A percentile compares a stretch with the other conserved stretches of the same genome.
phyloP scores from a whole-genome alignment of 2,113 vertebrate genomes.

The Gobius niger region DNA sequence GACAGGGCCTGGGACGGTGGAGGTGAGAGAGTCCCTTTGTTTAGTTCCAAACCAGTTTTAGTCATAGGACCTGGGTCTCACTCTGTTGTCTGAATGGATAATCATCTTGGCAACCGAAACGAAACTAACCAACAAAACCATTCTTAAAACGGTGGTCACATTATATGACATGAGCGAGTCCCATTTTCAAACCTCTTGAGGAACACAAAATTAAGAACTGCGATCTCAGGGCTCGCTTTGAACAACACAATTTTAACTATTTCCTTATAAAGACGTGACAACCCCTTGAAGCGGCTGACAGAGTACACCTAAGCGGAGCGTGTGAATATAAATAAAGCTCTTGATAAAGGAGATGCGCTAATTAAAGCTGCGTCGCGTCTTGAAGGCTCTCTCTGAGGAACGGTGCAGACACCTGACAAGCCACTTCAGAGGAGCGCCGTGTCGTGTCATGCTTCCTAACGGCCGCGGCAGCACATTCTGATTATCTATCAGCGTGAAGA shows the following conservation, averaged over 20 bases:
- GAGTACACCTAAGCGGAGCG: conserved; percentile 12
- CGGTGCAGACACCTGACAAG: conserved; percentile 43
- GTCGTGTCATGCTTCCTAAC: conserved; percentile 45
- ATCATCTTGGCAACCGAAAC: too few species aligned
- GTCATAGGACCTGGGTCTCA: too few species aligned
- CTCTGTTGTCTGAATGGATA: too few species aligned
- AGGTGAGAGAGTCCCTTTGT: too few species aligned
- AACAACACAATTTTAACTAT: neutral
- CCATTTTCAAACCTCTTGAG: neutral
- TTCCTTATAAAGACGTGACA: neutral
- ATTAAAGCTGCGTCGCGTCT: conserved; percentile 50
- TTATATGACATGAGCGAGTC: neutral
- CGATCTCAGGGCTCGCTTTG: neutral
- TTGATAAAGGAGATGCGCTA: conserved; percentile 40
- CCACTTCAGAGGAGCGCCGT: conserved; percentile 44
- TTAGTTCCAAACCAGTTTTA: too few species aligned
- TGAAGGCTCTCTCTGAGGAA: conserved; percentile 33
- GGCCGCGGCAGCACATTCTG: conserved; percentile 39
- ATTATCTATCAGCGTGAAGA: conserved; percentile 61
- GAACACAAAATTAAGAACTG: neutral
- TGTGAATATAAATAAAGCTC: conserved; percentile 13
- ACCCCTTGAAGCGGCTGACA: conserved; percentile 1
- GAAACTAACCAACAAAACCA: too few species aligned
- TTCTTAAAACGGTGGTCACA: conserved; percentile 16
- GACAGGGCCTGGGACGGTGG: too few species aligned